A percentile compares a stretch with the other conserved stretches of the same genome.
Evolutionary conservation across 2,888 invertebrate genomes (phyloP).

Genomic region (Idaea biselata): DNA sequence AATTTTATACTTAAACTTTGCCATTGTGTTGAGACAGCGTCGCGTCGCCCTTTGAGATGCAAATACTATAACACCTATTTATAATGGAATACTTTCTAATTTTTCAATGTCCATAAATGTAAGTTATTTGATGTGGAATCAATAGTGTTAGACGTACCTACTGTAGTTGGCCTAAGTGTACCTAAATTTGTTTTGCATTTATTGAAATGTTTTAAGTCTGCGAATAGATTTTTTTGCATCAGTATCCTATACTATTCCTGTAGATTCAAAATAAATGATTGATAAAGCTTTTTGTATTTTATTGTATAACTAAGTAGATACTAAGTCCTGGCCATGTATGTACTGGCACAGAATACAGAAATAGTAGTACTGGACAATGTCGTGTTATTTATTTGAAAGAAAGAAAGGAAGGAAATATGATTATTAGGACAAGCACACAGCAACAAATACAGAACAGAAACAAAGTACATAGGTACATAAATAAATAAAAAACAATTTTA

Average conservation of each 20-base stretch:
- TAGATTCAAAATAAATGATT: constrained; percentile 6
- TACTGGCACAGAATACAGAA: too few relatives aligned
- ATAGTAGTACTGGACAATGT: too few relatives aligned
- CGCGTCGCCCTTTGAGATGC: not conserved
- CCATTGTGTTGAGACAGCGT: not conserved
- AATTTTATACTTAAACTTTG: too few relatives aligned
- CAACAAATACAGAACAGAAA: too few relatives aligned
- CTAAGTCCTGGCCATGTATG: too few relatives aligned
- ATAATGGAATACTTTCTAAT: not conserved
- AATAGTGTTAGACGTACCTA: not conserved
- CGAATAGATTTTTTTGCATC: not conserved
- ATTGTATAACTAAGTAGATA: too few relatives aligned
- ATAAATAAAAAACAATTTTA: too few relatives aligned
- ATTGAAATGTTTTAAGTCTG: not conserved
- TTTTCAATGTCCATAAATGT: constrained; percentile 1
- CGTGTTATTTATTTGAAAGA: too few relatives aligned
- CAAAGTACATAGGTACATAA: too few relatives aligned
- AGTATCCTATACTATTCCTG: constrained; percentile 3
- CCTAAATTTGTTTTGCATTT: not conserved
- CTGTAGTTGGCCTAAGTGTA: not conserved
- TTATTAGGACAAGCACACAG: too few relatives aligned
- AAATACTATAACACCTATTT: not conserved
- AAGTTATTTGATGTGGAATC: constrained; percentile 3
- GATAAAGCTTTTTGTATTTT: constrained; percentile 13
- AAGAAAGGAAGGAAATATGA: too few relatives aligned